A percentile compares a stretch with the other conserved stretches of the same genome.
Evolutionary conservation across 2,888 invertebrate species (phyloP).

Genomic region (Scaptodrosophila latifasciaeformis): DNA sequence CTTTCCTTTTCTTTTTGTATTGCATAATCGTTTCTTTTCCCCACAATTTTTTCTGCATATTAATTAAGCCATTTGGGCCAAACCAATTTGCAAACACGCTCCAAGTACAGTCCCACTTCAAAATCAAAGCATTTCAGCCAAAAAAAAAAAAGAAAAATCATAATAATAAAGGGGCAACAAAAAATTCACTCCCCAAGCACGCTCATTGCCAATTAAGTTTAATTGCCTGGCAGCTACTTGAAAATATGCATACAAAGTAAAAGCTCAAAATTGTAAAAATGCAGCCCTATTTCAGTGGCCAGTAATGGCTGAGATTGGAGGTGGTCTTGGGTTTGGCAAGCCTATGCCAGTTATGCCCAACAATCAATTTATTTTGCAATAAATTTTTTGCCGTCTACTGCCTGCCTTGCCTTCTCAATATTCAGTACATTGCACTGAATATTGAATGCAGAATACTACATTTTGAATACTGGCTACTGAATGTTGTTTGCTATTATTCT

Average conservation of each 20-base stretch:
- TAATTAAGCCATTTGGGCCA: conserved; percentile 40
- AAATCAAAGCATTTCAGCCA: conserved; percentile 38
- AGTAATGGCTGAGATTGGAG: no score
- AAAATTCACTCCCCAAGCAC: conserved; percentile 22
- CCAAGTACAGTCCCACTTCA: conserved; percentile 19
- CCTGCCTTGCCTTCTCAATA: not conserved
- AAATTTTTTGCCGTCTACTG: conserved; percentile 41
- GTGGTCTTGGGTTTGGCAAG: conserved; percentile 5
- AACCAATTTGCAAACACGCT: conserved; percentile 29
- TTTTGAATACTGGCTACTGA: no score
- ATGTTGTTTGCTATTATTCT: no score
- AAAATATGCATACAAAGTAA: conserved; percentile 58
- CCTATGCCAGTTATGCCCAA: conserved; percentile 55
- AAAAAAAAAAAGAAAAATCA: conserved; percentile 3
- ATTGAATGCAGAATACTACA: no score
- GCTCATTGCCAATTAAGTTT: conserved; percentile 62
- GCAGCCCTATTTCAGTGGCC: not conserved
- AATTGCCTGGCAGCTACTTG: conserved; percentile 51
- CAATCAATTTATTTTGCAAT: conserved; percentile 67
- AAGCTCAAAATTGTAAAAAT: conserved; percentile 18
- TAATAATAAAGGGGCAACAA: not conserved
- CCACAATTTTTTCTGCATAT: conserved; percentile 37
- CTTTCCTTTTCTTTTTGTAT: no score
- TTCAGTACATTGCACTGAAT: no score
- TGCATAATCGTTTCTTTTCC: no score